Evolutionary conservation across 2,797 vertebrate species (phyloP).

Genomic region (Cirrhinus mrigala): DNA sequence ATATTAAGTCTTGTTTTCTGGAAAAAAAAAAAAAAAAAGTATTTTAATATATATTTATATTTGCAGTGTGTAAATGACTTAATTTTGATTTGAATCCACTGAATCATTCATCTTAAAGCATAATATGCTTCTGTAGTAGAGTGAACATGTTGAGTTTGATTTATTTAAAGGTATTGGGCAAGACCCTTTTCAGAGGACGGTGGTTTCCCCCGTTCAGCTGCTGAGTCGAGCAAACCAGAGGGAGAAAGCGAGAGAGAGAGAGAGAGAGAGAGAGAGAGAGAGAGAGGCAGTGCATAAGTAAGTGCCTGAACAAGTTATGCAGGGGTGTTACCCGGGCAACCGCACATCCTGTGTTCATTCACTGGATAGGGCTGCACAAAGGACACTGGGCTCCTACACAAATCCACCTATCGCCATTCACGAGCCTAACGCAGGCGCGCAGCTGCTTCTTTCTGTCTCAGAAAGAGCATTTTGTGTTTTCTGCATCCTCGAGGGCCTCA

Average conservation of each 20-base stretch:
- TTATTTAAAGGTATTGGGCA: conserved; percentile 17
- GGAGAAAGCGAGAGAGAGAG: conserved; percentile 1
- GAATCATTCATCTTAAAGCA: neutral
- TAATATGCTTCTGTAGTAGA: neutral
- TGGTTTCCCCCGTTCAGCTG: conserved; percentile 22
- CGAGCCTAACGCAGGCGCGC: conserved; percentile 36
- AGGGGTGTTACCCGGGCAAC: conserved; percentile 80
- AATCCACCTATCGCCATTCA: conserved; percentile 58
- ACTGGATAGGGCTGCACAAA: conserved; percentile 68
- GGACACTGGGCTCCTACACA: conserved; percentile 68
- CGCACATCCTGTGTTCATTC: conserved; percentile 74
- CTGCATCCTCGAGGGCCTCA: conserved; percentile 18
- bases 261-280: neutral
- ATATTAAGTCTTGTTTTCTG: no score
- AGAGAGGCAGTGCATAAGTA: conserved; percentile 26
- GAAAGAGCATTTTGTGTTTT: conserved; percentile 42
- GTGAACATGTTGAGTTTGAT: neutral
- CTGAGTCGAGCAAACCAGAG: conserved; percentile 31
- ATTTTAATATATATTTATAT: no score
- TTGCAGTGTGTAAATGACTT: neutral
- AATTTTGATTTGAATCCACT: no score
- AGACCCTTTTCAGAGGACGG: neutral
- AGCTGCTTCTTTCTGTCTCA: conserved; percentile 42
- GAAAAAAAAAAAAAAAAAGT: no score
- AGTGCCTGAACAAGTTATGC: conserved; percentile 72